phyloP scores from a whole-genome alignment of 2,888 invertebrate genomes.

The Tineola bisselliella region DNA sequence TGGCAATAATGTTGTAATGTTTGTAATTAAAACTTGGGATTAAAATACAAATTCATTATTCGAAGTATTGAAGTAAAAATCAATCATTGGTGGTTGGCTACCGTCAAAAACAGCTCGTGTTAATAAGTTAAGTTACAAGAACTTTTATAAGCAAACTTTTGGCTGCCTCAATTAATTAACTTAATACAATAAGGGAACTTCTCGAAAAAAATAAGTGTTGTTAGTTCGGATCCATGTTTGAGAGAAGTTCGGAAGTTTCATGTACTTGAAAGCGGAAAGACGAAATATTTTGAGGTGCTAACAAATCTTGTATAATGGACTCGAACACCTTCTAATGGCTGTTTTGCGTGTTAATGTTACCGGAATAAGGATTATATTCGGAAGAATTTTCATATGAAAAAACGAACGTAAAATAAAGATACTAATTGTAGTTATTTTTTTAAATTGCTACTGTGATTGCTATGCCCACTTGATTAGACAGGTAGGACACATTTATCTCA shows the following conservation, averaged over 20 bases:
- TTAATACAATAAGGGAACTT: not conserved
- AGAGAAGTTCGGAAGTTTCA: not conserved
- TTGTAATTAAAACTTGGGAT: too few species aligned
- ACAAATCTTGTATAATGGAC: not conserved
- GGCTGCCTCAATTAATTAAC: not conserved
- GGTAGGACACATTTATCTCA: too few species aligned
- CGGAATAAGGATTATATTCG: not conserved
- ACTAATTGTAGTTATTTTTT: not conserved
- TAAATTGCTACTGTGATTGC: too few species aligned
- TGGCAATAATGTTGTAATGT: too few species aligned
- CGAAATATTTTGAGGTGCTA: slow-evolving; percentile 9
- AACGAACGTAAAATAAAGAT: not conserved
- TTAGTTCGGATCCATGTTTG: not conserved
- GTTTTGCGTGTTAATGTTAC: slow-evolving; percentile 6
- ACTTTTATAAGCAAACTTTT: not conserved
- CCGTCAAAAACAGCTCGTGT: not conserved
- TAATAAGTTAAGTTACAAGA: not conserved
- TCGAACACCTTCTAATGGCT: slow-evolving; percentile 11
- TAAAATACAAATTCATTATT: not conserved
- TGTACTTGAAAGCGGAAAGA: not conserved
- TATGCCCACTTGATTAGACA: too few species aligned
- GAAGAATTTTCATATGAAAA: not conserved
- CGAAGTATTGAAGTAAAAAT: not conserved
- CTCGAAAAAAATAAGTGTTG: not conserved
- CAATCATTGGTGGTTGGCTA: not conserved